Evolutionary conservation across 2,797 vertebrate species (phyloP), one percentile per base, ranked within the genome.

Genomic region (Iguana delicatissima): DNA sequence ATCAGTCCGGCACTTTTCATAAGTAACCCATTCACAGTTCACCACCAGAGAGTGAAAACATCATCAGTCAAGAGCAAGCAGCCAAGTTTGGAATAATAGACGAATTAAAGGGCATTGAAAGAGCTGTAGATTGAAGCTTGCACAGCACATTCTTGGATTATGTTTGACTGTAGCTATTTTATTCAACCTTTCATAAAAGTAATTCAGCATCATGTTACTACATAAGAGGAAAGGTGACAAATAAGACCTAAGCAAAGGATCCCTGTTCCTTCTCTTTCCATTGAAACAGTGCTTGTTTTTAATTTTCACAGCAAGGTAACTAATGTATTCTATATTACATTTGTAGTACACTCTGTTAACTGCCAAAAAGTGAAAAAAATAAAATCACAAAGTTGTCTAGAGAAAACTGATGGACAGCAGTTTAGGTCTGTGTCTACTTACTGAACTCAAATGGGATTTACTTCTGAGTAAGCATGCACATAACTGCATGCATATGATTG

Each of bases 71-170:
- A 87, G 42, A 90, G 69, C n/a, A 90, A 82, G 69, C 80, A 87
- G 89, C 80, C 80, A 87, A 87, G 42, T 87, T 46, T 52, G 42
- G n/a, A 87, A 90, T 83, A 87, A 87, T 67, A 77, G 89, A 74
- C 10, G 80, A 52, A 87, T 86, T 90, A 86, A 90, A 82, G 80
- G 57, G 80, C 69, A 87, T 55, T 87, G 85, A 67, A 69, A 83
- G 46, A 87, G 85, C 62, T 85, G 74, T 85, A 62, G 83, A 76
- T 35, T 80, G 64, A 90, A 85, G 76, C 80, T 87, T 87, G 59
- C 80, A 83, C 85, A 83, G 85, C 80, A 87, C 80, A 83, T 90
- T 87, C 89, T n/a, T 87, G 57, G 80, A 90, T 87, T 87, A 83
- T 35, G 18, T 83, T 69, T 52, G 77, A 73, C 50, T 80, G 67